phyloP scores from a whole-genome alignment of 2,797 vertebrate species.

The Micropoecilia bifurca region DNA sequence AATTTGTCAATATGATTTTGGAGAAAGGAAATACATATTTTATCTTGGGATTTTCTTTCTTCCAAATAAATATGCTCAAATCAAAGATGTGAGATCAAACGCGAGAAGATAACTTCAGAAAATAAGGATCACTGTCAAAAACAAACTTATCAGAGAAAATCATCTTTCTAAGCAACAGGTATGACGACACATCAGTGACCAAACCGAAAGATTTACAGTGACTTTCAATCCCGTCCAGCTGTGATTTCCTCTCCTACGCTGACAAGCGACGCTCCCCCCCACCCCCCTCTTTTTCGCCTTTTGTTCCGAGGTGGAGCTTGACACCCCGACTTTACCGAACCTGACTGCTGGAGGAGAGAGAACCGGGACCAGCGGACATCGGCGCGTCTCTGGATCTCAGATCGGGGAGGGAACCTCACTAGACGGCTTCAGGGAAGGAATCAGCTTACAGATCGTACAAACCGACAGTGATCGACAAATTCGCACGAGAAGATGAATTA shows the following conservation, averaged over 20 bases:
- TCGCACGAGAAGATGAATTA: constrained; percentile 69
- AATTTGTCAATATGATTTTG: background rate
- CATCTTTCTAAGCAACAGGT: constrained; percentile 63
- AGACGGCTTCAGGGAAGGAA: constrained; percentile 21
- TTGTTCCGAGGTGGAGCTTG: constrained; percentile 79
- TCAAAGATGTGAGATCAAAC: background rate
- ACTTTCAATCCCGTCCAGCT: background rate
- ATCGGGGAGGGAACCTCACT: constrained; percentile 26
- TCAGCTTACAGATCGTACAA: constrained; percentile 7
- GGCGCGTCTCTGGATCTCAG: constrained; percentile 50
- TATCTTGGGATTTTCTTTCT: background rate
- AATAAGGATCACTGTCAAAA: background rate
- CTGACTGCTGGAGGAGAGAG: constrained; percentile 53
- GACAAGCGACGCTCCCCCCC: constrained; percentile 35
- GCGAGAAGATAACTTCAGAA: background rate
- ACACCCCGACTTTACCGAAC: constrained; percentile 64
- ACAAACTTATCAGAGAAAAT: constrained; percentile 5
- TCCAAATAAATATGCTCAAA: background rate
- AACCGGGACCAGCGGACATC: constrained; percentile 48
- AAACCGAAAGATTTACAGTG: constrained; percentile 5
- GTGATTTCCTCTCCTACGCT: constrained; percentile 25
- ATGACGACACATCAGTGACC: constrained; percentile 12
- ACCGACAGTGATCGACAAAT: background rate
- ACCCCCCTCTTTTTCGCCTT: constrained; percentile 36
- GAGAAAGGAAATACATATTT: background rate